Evolutionary conservation across 2,113 vertebrate species (phyloP).

Genomic region (Otis tarda): DNA sequence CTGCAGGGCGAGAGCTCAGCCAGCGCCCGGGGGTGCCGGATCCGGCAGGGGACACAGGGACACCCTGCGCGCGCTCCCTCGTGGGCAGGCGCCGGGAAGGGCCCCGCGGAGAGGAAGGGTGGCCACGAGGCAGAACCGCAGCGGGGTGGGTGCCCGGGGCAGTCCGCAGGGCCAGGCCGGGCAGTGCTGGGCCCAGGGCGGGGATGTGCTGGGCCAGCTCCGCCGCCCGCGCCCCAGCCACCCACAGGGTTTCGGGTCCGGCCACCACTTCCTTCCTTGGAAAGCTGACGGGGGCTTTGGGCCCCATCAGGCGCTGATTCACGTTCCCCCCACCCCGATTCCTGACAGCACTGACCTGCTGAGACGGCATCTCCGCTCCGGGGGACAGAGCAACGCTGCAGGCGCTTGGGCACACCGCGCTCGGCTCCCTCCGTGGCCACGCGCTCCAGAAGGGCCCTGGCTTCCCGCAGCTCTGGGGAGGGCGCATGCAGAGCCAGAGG

Average conservation of each 20-base stretch:
- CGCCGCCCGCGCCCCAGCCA: neutral
- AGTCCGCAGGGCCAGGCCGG: rapidly evolving
- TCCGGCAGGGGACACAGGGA: neutral
- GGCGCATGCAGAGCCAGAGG: neutral
- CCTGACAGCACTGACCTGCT: neutral
- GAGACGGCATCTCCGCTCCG: neutral
- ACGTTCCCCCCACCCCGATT: neutral
- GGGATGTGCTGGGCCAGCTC: neutral
- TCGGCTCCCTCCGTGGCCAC: rapidly evolving
- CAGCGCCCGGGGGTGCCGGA: rapidly evolving
- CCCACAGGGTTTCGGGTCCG: neutral
- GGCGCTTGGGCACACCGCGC: rapidly evolving
- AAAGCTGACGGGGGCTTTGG: neutral
- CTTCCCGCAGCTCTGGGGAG: neutral
- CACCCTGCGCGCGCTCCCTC: rapidly evolving
- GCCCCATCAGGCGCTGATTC: neutral
- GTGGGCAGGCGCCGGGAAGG: rapidly evolving
- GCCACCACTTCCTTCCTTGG: constrained; percentile 50
- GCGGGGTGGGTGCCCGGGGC: rapidly evolving
- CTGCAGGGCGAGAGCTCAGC: neutral
- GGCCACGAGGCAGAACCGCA: neutral
- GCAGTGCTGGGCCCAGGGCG: neutral
- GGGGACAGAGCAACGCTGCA: rapidly evolving
- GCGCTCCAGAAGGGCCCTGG: rapidly evolving
- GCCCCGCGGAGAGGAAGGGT: neutral